phyloP scores from a whole-genome alignment of 2,113 vertebrate genomes.

The Labeo rohita region DNA sequence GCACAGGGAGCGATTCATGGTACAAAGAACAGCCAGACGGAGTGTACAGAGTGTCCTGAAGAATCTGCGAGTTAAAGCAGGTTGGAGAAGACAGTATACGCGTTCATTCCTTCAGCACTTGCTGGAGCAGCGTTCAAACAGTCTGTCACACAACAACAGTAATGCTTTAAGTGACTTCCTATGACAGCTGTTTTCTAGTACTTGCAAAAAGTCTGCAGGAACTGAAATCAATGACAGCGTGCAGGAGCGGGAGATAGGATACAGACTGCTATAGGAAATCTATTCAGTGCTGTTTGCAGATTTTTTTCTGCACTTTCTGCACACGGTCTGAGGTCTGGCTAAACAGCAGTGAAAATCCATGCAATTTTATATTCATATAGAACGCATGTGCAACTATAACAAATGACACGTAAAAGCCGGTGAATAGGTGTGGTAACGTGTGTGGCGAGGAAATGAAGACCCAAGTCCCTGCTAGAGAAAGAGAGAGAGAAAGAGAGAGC shows the following conservation, averaged over 20 bases:
- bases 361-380: neutral
- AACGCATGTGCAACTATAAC: neutral
- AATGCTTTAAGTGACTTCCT: constrained; percentile 26
- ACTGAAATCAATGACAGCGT: constrained; percentile 17
- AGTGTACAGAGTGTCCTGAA: constrained; percentile 16
- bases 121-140: constrained; percentile 1
- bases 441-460: neutral
- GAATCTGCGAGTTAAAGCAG: neutral
- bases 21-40: constrained; percentile 24
- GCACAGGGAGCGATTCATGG: constrained; percentile 41
- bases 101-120: neutral
- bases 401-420: neutral
- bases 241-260: constrained; percentile 1
- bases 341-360: neutral
- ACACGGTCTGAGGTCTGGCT: neutral
- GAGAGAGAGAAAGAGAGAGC: constrained; percentile 12
- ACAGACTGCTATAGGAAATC: neutral
- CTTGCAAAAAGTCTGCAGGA: constrained; percentile 32
- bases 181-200: constrained; percentile 36
- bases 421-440: constrained; percentile 20
- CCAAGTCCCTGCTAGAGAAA: no score
- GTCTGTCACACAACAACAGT: constrained; percentile 24
- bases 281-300: constrained; percentile 29
- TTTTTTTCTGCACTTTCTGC: neutral
- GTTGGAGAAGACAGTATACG: neutral